Conservation (phyloP, 2,113 vertebrate genomes). For the Corydoras sp. region DNA sequence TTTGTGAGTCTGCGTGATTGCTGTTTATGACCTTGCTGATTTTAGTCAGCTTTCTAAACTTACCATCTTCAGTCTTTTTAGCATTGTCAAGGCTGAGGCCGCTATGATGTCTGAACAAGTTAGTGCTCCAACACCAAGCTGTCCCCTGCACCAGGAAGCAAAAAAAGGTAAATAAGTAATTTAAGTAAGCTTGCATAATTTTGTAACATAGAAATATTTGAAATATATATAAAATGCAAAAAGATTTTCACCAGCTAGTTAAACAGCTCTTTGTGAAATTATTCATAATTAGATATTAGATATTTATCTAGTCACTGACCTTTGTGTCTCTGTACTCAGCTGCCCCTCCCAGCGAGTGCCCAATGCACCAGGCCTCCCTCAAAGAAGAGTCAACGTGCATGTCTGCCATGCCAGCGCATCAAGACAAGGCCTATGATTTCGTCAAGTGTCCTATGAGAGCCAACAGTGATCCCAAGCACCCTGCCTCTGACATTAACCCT, state of each 20-base stretch:
- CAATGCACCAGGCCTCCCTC: constrained; percentile 49
- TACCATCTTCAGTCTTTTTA: constrained; percentile 49
- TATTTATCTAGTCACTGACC: background rate
- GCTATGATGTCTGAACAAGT: background rate
- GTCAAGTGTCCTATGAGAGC: constrained; percentile 70
- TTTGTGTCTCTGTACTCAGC: constrained; percentile 14
- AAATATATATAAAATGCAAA: too few species aligned
- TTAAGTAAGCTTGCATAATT: too few species aligned
- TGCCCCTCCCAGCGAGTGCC: constrained; percentile 59
- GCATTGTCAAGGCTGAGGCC: background rate
- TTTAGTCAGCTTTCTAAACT: background rate
- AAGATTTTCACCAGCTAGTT: too few species aligned
- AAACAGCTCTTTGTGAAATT: too few species aligned
- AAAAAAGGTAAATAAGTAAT: constrained; percentile 25
- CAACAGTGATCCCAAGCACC: constrained; percentile 31
- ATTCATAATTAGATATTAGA: too few species aligned
- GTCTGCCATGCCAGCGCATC: constrained; percentile 66
- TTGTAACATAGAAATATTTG: too few species aligned
- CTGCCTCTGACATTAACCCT: constrained; percentile 67
- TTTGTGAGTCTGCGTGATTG: background rate
- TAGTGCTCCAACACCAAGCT: constrained; percentile 41
- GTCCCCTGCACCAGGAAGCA: constrained; percentile 59
- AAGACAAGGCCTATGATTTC: constrained; percentile 76
- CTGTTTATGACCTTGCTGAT: background rate
- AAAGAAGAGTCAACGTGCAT: constrained; percentile 35